These are phyloP conservation scores for Procambarus virginalis DNA, from an alignment of 1,140 invertebrate species.

Conservation along the genomic window DNA sequence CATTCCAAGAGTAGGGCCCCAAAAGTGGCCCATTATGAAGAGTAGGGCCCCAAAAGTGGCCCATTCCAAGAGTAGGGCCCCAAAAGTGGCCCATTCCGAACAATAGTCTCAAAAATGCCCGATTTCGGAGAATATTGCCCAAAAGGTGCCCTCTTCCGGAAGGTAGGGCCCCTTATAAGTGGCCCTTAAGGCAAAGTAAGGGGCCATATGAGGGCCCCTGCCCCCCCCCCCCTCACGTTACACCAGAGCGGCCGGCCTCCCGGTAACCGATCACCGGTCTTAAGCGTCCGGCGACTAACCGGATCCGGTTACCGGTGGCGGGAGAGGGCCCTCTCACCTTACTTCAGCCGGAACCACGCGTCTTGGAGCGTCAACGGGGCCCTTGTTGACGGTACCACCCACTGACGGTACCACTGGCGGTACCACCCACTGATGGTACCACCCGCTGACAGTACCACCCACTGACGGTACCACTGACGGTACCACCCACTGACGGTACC, in stretches of 20 bases:
- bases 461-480: too few relatives aligned
- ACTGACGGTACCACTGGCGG: too few relatives aligned
- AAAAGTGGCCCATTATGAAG: background rate
- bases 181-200: background rate
- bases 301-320: background rate
- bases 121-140: too few relatives aligned
- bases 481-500: too few relatives aligned
- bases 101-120: too few relatives aligned
- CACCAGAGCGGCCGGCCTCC: conserved; percentile 27
- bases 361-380: conserved; percentile 15
- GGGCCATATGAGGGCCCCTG: background rate
- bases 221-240: conserved; percentile 19
- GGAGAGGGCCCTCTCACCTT: conserved; percentile 35
- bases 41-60: background rate
- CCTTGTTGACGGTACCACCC: background rate
- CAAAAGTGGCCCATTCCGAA: too few relatives aligned
- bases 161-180: background rate
- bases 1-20: background rate
- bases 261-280: conserved; percentile 44
- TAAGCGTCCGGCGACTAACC: conserved; percentile 36
- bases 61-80: background rate
- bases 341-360: conserved; percentile 40
- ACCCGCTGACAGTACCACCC: too few relatives aligned
- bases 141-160: too few relatives aligned
- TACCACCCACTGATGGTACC: too few relatives aligned